Percentiles rank a stretch among this genome's conserved stretches.
Conservation (phyloP, 2,113 vertebrate genomes). For the Perognathus longimembris region DNA sequence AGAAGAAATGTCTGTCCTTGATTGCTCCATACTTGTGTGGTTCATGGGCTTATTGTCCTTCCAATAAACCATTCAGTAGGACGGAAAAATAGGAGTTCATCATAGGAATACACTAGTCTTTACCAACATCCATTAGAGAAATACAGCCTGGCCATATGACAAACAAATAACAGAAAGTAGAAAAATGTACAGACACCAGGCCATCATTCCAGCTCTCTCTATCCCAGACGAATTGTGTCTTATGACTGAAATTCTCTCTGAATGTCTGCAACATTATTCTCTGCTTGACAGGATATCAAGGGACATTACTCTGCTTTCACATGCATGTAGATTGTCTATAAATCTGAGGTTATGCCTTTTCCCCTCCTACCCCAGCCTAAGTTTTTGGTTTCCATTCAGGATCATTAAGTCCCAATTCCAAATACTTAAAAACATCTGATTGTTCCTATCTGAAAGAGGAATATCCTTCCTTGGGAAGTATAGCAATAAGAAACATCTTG, state of each 20-base stretch:
- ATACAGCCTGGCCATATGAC: background rate
- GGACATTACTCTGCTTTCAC: background rate
- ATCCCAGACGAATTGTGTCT: background rate
- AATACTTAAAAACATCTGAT: background rate
- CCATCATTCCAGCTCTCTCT: background rate
- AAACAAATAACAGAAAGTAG: background rate
- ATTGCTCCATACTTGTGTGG: background rate
- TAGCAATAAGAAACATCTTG: background rate
- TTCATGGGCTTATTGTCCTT: background rate
- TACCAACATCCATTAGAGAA: background rate
- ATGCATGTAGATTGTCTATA: fast-evolving
- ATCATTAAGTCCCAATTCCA: background rate
- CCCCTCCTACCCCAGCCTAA: background rate
- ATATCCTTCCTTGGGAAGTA: background rate
- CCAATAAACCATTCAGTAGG: background rate
- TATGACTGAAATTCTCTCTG: background rate
- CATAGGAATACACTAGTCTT: background rate
- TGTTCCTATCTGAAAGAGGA: background rate
- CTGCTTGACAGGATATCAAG: background rate
- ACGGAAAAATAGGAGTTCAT: background rate
- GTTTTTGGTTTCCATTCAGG: background rate
- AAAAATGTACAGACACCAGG: background rate
- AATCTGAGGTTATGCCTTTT: background rate
- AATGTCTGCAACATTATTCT: background rate
- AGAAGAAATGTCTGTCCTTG: background rate